phyloP scores from a whole-genome alignment of 2,113 vertebrate species.

The Oreochromis tanganicae region DNA sequence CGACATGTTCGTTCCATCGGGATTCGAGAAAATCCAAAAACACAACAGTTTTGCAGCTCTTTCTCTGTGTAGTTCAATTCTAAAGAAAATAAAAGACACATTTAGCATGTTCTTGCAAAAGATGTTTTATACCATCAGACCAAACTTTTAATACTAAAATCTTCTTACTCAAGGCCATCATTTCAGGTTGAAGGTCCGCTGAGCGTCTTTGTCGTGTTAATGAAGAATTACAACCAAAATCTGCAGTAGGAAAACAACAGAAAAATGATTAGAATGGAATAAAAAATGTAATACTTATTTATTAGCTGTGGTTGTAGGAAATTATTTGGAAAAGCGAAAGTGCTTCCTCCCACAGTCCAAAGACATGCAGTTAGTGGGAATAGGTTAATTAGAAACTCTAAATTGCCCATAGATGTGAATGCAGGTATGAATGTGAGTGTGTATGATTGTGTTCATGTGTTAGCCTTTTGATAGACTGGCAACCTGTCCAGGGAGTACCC shows the following conservation, averaged over 20 bases:
- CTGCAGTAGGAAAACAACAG: not conserved
- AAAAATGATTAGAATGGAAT: not conserved
- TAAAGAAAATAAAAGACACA: constrained; percentile 17
- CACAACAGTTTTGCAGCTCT: constrained; percentile 68
- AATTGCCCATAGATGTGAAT: not conserved
- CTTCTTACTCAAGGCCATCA: constrained; percentile 50
- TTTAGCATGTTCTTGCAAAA: not conserved
- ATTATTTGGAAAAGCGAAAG: not conserved
- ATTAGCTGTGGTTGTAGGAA: not conserved
- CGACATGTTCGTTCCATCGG: constrained; percentile 72
- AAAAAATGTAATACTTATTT: not conserved
- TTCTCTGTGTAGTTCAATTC: constrained; percentile 60
- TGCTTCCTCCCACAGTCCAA: not conserved
- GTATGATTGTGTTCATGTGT: not conserved
- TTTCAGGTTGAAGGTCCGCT: constrained; percentile 56
- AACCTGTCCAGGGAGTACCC: fast-evolving
- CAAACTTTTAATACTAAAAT: not conserved
- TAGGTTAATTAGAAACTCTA: not conserved
- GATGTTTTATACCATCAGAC: not conserved
- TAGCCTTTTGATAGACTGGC: not conserved
- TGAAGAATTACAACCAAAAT: constrained; percentile 35
- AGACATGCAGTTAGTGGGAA: not conserved
- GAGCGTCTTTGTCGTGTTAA: constrained; percentile 43
- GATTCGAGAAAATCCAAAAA: constrained; percentile 66
- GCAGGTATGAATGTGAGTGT: not conserved